Evolutionary conservation across 1,140 invertebrate species (phyloP).

Genomic region (Drosophila insularis): DNA sequence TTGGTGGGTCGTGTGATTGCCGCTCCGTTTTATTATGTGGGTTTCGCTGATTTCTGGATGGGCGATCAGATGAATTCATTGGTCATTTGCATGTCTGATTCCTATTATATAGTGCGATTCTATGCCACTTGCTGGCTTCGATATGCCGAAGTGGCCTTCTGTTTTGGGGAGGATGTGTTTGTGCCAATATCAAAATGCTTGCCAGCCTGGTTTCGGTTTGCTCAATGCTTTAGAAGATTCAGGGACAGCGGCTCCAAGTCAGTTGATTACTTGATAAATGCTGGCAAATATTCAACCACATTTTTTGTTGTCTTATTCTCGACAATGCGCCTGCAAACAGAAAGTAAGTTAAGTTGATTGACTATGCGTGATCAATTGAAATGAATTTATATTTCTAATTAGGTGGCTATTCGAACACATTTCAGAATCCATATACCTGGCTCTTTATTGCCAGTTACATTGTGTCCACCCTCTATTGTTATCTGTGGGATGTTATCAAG

Average conservation of each 20-base stretch:
- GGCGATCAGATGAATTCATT: conserved; percentile 95
- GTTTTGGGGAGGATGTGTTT: conserved; percentile 49
- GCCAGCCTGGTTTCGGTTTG: conserved; percentile 94
- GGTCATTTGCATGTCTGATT: conserved; percentile 89
- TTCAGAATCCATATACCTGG: conserved; percentile 91
- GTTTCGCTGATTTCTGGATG: conserved; percentile 97
- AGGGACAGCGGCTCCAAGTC: conserved; percentile 84
- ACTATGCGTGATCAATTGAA: not conserved
- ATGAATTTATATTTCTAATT: conserved; percentile 22
- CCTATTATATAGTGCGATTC: conserved; percentile 90
- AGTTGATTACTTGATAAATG: conserved; percentile 90
- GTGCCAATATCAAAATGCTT: conserved; percentile 88
- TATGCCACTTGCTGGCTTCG: conserved; percentile 84
- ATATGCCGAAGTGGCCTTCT: conserved; percentile 74
- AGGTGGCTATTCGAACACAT: conserved; percentile 85
- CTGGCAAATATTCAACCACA: conserved; percentile 92
- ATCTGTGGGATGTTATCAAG: conserved; percentile 97
- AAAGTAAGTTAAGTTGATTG: conserved; percentile 33
- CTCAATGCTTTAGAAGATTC: conserved; percentile 93
- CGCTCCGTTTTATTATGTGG: conserved; percentile 93
- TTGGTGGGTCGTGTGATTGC: conserved; percentile 86
- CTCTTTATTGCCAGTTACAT: conserved; percentile 89
- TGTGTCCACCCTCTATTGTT: conserved; percentile 91
- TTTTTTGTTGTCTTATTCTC: conserved; percentile 89
- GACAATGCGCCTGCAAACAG: conserved; percentile 47